These are phyloP conservation scores for Tonatia bakeri DNA, from an alignment of 2,113 vertebrate genomes.

Conservation along the genomic window DNA sequence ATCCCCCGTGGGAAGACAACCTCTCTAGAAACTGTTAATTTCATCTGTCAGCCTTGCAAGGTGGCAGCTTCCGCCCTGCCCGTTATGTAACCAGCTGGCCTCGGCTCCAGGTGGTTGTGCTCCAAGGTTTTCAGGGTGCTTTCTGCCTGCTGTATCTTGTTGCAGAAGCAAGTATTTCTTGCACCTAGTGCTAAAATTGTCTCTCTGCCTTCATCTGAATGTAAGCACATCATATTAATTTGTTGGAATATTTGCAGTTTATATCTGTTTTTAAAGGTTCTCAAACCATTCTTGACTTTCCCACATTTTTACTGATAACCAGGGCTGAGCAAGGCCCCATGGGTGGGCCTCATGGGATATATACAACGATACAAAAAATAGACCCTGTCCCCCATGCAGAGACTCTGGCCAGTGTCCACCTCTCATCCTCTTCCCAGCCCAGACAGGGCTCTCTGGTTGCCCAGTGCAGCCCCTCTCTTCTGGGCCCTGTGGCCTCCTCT, in stretches of 20 bases:
- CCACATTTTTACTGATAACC: neutral
- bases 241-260: neutral
- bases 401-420: neutral
- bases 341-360: neutral
- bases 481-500: neutral
- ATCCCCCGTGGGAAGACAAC: neutral
- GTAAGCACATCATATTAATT: neutral
- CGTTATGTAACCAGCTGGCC: neutral
- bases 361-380: neutral
- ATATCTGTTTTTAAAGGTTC: neutral
- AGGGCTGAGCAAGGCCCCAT: neutral
- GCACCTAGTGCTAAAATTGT: neutral
- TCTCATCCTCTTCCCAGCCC: neutral
- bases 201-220: neutral
- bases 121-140: neutral
- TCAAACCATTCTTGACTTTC: neutral
- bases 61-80: neutral
- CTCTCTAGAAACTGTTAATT: conserved; percentile 27
- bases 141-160: neutral
- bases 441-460: neutral
- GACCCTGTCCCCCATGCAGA: neutral
- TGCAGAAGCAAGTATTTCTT: conserved; percentile 21
- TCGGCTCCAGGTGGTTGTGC: neutral
- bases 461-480: neutral
- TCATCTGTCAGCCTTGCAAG: neutral